Evolutionary conservation across 2,113 vertebrate genomes (phyloP).

Genomic region (Oxyura jamaicensis): DNA sequence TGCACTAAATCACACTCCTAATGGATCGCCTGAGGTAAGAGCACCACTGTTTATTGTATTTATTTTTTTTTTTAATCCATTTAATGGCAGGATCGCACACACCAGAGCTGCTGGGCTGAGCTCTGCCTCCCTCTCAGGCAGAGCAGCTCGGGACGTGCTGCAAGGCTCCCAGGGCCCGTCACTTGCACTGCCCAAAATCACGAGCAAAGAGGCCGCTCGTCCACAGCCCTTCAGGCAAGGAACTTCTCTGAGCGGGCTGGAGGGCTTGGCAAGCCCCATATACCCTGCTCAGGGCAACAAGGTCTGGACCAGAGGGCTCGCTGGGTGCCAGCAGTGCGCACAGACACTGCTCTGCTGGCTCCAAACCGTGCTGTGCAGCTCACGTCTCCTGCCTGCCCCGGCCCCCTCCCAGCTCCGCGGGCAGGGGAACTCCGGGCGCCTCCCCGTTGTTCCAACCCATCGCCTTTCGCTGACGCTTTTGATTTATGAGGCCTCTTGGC

Average conservation of each 20-base stretch:
- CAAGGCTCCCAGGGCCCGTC: background rate
- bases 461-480: background rate
- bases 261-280: background rate
- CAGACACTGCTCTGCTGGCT: background rate
- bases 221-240: background rate
- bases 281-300: background rate
- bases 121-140: background rate
- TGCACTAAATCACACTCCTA: conserved; percentile 60
- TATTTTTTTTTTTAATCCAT: background rate
- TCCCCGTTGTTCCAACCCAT: background rate
- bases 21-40: conserved; percentile 61
- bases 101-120: conserved; percentile 7
- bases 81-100: background rate
- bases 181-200: background rate
- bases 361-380: background rate
- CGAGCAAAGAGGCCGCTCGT: background rate
- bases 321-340: background rate
- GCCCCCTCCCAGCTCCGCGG: fast-evolving
- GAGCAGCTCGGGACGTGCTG: background rate
- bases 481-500: background rate
- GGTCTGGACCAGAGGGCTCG: fast-evolving
- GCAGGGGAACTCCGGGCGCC: fast-evolving
- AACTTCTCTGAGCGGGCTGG: background rate
- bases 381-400: fast-evolving
- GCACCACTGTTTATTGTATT: conserved; percentile 50